Evolutionary conservation across 2,888 invertebrate species (phyloP).

Genomic region (Rotaria sp.): DNA sequence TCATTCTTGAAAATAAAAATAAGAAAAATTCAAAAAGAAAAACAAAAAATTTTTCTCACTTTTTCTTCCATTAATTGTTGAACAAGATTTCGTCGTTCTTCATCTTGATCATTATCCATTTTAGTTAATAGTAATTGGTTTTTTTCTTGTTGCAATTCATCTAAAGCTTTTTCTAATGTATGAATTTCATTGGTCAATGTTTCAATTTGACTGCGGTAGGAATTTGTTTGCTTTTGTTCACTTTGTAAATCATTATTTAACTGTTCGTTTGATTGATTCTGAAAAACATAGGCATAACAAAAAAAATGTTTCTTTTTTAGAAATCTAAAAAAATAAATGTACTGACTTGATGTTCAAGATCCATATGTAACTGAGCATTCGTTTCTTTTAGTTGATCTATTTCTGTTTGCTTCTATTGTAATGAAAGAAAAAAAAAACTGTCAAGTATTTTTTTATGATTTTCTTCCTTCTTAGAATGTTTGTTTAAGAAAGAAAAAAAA

Average conservation of each 20-base stretch:
- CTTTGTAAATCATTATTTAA: neutral
- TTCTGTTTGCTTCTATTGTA: neutral
- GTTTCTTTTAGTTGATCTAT: neutral
- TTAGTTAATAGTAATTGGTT: neutral
- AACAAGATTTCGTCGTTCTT: neutral
- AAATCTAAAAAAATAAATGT: neutral
- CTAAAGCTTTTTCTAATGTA: neutral
- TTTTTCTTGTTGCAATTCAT: neutral
- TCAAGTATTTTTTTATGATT: too few relatives aligned
- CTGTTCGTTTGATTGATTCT: neutral
- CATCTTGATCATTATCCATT: neutral
- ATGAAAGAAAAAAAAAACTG: too few relatives aligned
- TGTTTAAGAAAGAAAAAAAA: neutral
- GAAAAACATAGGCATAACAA: neutral
- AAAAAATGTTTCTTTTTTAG: too few relatives aligned
- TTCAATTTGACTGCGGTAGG: neutral
- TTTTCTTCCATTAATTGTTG: conserved; percentile 8
- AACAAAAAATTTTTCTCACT: neutral
- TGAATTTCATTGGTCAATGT: neutral
- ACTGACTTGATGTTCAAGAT: neutral
- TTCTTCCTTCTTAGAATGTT: neutral
- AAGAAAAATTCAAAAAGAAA: neutral
- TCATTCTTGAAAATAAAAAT: neutral
- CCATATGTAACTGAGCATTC: neutral
- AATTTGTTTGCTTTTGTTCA: neutral